Base-by-base conservation (phyloP, 2,888 invertebrate genomes). In the Folsomia manolachei region DNA sequence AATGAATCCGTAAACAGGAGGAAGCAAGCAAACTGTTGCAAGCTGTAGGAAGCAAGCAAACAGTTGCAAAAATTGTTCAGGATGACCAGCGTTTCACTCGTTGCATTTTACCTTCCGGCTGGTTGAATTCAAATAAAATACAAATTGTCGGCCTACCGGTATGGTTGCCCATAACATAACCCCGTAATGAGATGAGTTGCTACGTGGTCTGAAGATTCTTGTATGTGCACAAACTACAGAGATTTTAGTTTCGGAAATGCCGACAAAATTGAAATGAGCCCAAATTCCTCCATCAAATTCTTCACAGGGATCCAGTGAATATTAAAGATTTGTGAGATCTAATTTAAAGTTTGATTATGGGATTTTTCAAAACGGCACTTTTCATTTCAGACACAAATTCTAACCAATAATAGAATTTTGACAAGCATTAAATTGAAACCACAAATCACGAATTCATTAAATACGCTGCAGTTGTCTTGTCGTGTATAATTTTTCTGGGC, bases 31-130 rank as follows among this genome's bases (percentile, higher is more conserved):
- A 39, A 39, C 39, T 39, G 39, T 39, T 39, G 14, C 14, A 39
- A 39, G 14, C 39, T 9, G 4, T 4, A n/a, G n/a, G n/a, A n/a
- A n/a, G n/a, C n/a, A n/a, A n/a, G 39, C 39, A 39, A 39, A 39
- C 39, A 9, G 39, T 39, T 39, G 39, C 23, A 19, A 21, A 60
- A 60, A 11, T 21, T 60, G 60, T 60, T 21, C 19, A 60, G 60
- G 62, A 62, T 62, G 62, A 62, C 62, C 62, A 62, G 62, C 26
- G 25, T 23, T 62, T 19, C 62, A 23, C 26, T 62, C 7, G 21
- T 62, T 24, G 18, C 9, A 7, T 56, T 39, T 39, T 39, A 14
- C 11, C 56, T 56, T 56, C 56, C 56, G 56, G 56, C n/a, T 14
- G 56, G 18, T 19, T 19, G 56, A 19, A 14, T 18, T 51, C 51